Evolutionary conservation across 2,797 vertebrate genomes (phyloP).

Genomic region (Aphelocoma californica): DNA sequence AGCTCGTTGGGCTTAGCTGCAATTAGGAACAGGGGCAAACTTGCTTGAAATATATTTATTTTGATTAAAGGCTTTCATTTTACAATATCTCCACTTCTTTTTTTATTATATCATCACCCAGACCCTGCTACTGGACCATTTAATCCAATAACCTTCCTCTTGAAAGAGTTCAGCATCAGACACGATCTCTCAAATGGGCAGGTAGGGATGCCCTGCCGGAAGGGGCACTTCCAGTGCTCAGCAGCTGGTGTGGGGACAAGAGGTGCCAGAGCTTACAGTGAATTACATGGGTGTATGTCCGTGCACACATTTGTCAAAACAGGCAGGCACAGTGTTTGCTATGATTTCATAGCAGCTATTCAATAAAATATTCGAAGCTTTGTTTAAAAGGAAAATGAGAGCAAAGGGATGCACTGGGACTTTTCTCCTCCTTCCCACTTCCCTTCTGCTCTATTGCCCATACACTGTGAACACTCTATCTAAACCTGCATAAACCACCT

Average conservation of each 20-base stretch:
- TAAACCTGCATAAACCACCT: not conserved
- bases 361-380: not conserved
- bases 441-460: not conserved
- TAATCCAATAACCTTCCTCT: not conserved
- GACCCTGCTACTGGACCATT: not conserved
- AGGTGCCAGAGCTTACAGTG: not conserved
- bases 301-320: not conserved
- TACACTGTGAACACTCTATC: no score
- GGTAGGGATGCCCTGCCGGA: not conserved
- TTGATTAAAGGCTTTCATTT: not conserved
- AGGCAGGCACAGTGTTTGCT: not conserved
- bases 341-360: not conserved
- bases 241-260: not conserved
- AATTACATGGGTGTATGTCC: not conserved
- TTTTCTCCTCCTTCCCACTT: not conserved
- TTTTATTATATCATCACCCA: not conserved
- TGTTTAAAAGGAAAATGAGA: not conserved
- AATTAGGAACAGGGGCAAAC: not conserved
- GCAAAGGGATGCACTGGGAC: not conserved
- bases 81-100: not conserved
- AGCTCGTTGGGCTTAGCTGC: not conserved
- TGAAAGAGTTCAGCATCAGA: not conserved
- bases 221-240: not conserved
- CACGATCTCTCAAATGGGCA: fast-evolving
- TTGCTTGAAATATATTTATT: not conserved